Conservation (phyloP, 1,140 invertebrate species). For the Holotrichia oblita region DNA sequence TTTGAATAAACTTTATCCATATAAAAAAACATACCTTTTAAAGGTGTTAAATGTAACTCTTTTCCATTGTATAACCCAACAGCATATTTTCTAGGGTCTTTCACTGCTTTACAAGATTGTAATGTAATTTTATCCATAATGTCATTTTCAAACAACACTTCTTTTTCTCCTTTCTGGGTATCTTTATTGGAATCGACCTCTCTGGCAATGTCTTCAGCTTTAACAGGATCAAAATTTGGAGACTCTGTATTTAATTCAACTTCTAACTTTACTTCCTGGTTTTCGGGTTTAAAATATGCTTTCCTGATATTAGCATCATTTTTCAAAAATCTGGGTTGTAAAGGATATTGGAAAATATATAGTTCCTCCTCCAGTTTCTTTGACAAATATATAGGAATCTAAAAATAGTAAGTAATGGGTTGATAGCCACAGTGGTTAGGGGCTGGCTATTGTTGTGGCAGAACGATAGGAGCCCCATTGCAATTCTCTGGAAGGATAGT, state of each 20-base stretch:
- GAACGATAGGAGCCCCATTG: too few relatives aligned
- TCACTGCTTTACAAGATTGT: constrained; percentile 66
- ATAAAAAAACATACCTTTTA: constrained; percentile 63
- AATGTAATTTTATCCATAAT: constrained; percentile 73
- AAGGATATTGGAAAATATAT: constrained; percentile 84
- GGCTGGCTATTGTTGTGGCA: too few relatives aligned
- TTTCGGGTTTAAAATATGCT: constrained; percentile 75
- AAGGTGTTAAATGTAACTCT: constrained; percentile 77
- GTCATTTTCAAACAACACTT: constrained; percentile 63
- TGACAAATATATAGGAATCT: constrained; percentile 87
- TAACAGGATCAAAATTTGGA: constrained; percentile 69
- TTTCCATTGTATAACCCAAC: constrained; percentile 72
- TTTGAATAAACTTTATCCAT: background rate
- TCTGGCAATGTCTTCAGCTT: constrained; percentile 73
- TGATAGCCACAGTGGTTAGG: too few relatives aligned
- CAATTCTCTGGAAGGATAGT: too few relatives aligned
- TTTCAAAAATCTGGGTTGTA: constrained; percentile 69
- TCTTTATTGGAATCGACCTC: constrained; percentile 67
- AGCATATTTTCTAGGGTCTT: constrained; percentile 72
- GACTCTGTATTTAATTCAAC: constrained; percentile 67
- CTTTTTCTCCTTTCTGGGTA: constrained; percentile 59
- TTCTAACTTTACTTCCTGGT: constrained; percentile 72
- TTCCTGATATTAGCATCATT: constrained; percentile 68
- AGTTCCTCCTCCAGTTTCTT: constrained; percentile 78
- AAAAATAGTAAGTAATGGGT: constrained; percentile 57